Conservation (phyloP, 2,888 invertebrate species). For the Athripsodes cinereus region DNA sequence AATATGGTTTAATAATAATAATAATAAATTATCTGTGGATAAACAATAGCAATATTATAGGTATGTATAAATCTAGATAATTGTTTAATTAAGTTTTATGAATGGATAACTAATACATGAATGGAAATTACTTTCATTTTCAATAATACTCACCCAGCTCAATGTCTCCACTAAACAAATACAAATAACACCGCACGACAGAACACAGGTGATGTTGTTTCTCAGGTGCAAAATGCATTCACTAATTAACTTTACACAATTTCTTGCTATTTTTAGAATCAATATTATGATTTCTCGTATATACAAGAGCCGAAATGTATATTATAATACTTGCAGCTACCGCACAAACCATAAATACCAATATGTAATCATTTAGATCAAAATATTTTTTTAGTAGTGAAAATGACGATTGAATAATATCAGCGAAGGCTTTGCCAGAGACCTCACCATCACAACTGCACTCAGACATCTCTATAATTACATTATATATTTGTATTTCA, state of each 20-base stretch:
- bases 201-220: background rate
- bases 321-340: background rate
- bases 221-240: background rate
- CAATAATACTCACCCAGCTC: background rate
- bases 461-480: slow-evolving; percentile 11
- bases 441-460: slow-evolving; percentile 15
- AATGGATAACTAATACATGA: background rate
- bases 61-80: too few species aligned
- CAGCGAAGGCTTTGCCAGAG: slow-evolving; percentile 14
- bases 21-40: too few species aligned
- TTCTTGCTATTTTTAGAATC: background rate
- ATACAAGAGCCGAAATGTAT: background rate
- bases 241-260: background rate
- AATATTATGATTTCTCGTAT: background rate
- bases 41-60: too few species aligned
- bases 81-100: background rate
- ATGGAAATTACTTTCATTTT: background rate
- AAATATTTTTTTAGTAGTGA: slow-evolving; percentile 8
- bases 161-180: background rate
- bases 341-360: background rate
- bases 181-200: background rate
- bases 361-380: background rate
- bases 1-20: too few species aligned
- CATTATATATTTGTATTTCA: background rate
- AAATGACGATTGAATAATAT: slow-evolving; percentile 11